Percentiles rank a stretch among this genome's conserved stretches.
phyloP scores from a whole-genome alignment of 2,113 vertebrate genomes.

The Silurus glanis region DNA sequence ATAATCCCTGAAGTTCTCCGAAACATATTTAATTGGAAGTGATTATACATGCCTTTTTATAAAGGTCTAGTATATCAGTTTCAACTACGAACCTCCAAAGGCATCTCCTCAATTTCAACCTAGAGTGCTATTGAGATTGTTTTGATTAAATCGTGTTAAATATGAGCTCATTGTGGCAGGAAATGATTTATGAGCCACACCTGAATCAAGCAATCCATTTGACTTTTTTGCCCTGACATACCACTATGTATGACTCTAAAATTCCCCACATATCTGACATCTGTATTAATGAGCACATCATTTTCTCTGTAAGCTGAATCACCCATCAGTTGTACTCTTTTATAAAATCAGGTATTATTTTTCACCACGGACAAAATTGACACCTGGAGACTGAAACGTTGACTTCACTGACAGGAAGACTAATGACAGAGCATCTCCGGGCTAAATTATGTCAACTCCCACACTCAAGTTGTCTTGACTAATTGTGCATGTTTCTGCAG shows the following conservation, averaged over 20 bases:
- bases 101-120: too few species aligned
- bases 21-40: too few species aligned
- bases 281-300: conserved; percentile 36
- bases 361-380: conserved; percentile 19
- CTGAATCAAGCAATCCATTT: conserved; percentile 13
- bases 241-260: conserved; percentile 25
- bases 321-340: conserved; percentile 26
- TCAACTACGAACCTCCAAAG: too few species aligned
- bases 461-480: conserved; percentile 60
- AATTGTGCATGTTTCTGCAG: conserved; percentile 66
- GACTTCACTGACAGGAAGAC: conserved; percentile 67
- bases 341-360: conserved; percentile 47
- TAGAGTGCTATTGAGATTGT: neutral
- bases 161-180: neutral
- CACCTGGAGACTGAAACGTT: conserved; percentile 40
- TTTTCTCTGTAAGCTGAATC: conserved; percentile 40
- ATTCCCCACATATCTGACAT: conserved; percentile 52
- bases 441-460: conserved; percentile 66
- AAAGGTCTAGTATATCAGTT: too few species aligned
- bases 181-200: conserved; percentile 9
- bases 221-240: conserved; percentile 16
- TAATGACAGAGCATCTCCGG: conserved; percentile 64
- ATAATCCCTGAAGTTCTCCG: too few species aligned
- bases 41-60: too few species aligned
- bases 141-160: neutral